Conservation (phyloP, 2,888 invertebrate genomes). For the Microplitis deprimator region DNA sequence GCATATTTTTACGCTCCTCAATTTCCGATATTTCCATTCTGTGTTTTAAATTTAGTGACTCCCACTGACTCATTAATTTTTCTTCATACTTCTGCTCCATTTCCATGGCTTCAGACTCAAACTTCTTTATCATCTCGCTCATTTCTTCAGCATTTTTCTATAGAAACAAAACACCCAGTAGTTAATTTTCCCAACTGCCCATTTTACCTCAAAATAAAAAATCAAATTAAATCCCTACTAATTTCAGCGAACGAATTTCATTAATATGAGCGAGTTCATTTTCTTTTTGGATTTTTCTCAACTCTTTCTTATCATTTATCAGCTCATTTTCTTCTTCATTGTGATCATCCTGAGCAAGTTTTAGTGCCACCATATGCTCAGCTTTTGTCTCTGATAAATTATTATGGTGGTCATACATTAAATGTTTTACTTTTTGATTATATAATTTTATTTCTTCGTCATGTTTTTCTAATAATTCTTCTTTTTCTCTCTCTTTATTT, state of each 20-base stretch:
- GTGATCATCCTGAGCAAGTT: constrained; percentile 88
- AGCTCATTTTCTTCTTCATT: constrained; percentile 83
- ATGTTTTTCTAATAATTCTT: constrained; percentile 89
- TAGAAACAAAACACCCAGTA: constrained; percentile 27
- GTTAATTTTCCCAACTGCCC: background rate
- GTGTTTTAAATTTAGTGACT: constrained; percentile 81
- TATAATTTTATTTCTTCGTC: constrained; percentile 90
- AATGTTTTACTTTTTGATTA: constrained; percentile 93
- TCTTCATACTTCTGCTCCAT: constrained; percentile 82
- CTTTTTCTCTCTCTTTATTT: constrained; percentile 89
- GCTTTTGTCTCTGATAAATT: constrained; percentile 88
- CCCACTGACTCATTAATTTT: constrained; percentile 80
- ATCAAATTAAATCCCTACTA: constrained; percentile 70
- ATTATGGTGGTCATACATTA: constrained; percentile 92
- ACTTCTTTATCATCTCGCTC: constrained; percentile 76
- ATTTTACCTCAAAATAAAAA: background rate
- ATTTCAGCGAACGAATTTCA: constrained; percentile 80
- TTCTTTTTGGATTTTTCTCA: constrained; percentile 80
- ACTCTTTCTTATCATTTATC: constrained; percentile 80
- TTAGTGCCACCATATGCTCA: constrained; percentile 85
- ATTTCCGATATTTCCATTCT: constrained; percentile 90
- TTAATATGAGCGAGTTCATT: constrained; percentile 81
- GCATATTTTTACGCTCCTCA: constrained; percentile 92
- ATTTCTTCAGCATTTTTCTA: constrained; percentile 70
- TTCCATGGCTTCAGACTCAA: constrained; percentile 79